Evolutionary conservation across 2,888 invertebrate species (phyloP), one percentile per base, ranked within the genome.

Genomic region (Lagria hirta): DNA sequence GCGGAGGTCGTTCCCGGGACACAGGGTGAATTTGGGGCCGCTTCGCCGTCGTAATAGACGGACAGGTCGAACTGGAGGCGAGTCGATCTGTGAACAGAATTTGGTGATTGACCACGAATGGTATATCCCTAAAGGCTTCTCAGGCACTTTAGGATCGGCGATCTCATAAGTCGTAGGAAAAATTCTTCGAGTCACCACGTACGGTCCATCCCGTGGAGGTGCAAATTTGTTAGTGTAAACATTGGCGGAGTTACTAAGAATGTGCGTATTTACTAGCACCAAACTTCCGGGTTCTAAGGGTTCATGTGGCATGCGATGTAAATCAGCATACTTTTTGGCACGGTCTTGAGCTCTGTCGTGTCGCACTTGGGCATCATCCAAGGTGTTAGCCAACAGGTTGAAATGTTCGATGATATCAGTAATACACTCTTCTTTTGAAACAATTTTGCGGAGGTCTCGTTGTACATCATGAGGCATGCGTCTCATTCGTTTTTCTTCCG

Each of bases 401-500:
- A 49, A 13, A 10, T 41, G 40, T 1, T 46, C 46, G 1, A 48
- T 54, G 1, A 51, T 49, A 18, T 46, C 35, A 1, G 49, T 18
- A 5, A 51, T 21, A 11, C 49, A 52, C 13, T 40, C 51, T 3
- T 52, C 52, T 7, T 18, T 29, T 5, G 34, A 12, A 3, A 45
- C 7, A 5, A 55, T 42, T 2, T 43, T 20, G 12, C 43, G 29
- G 10, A 35, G 28, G 17, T 49, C 29, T 7, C 21, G 21, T 3
- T 15, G 43, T 6, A 57, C 50, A 16, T 67, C 65, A 33, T 57
- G 55, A 1, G 56, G 35, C 1, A 60, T 58, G 10, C 66, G 42
- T 0, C 67, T 27, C 40, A 68, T 65, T 30, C 66, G 41, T 12
- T 51, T 16, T 40, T 58, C 55, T 1, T 55, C 57, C 20, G 26